Base-by-base conservation (phyloP, 1,140 invertebrate genomes). In the Pristionchus pacificus region DNA sequence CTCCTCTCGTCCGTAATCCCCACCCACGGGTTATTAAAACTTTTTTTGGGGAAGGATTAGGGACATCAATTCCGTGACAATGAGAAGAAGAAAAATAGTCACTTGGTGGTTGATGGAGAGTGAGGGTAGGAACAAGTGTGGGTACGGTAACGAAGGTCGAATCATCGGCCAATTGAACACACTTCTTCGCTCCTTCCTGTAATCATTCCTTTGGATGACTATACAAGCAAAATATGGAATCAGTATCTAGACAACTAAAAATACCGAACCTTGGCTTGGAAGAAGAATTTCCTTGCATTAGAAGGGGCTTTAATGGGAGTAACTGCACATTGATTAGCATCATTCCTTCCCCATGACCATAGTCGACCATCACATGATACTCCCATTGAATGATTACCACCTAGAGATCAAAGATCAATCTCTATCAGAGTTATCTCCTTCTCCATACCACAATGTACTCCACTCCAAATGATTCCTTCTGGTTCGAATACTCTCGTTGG, bases 331-430 rank as follows among this genome's bases (percentile, higher is more conserved):
- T 73, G 71, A 0, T 31, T 60, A 59, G 64, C 63, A 13, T 73
- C 71, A 58, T 73, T 73, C 32, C 66, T 62, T 0, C 71, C 71
- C 71, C 71, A 73, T 19, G 65, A 32, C 29, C 38, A 73, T 27
- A 73, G 57, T 15, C 58, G 2, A 14, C 71, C 71, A 24, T 69
- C 65, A n/a, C 28, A 27, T n/a, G 71, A 68, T 6, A 55, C 31
- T 31, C 28, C 71, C 14, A 73, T 57, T 2, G 71, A 63, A 29
- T 73, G 71, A 30, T 68, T 73, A 27, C 59, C 59, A 25, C 69
- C 69, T 71, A 65, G 6, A 49, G 19, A 49, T 10, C 38, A 65
- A 71, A 33, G 27, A 3, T 1, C 10, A 65, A 61, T 65, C 14
- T 24, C 33, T 57, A 27, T n/a, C 3, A 19, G 24, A 57, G 3